Conservation (phyloP, 2,797 vertebrate genomes). For the Hydrophis major region DNA sequence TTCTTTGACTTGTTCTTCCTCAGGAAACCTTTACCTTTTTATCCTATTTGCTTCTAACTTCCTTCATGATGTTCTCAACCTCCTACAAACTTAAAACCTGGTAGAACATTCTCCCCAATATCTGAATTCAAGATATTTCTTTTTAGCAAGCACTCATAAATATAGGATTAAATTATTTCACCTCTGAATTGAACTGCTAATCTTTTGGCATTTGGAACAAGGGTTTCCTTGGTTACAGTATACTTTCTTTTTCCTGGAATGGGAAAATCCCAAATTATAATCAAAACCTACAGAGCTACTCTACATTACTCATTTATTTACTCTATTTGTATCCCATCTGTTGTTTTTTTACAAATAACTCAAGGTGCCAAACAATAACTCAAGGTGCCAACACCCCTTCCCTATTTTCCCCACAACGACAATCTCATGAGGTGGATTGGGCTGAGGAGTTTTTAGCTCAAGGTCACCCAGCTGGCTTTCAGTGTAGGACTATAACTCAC, state of each 20-base stretch:
- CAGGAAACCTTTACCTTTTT: too few species aligned
- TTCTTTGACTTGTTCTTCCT: too few species aligned
- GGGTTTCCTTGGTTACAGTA: neutral
- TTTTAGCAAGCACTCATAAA: neutral
- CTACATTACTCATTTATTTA: neutral
- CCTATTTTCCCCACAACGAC: neutral
- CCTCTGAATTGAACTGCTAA: neutral
- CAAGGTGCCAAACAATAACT: neutral
- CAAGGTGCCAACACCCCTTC: neutral
- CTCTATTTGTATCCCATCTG: neutral
- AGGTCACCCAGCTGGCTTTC: neutral
- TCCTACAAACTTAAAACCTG: neutral
- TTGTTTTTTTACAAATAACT: neutral
- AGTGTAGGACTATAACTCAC: neutral
- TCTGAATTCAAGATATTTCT: neutral
- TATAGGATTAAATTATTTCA: neutral
- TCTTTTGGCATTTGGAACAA: neutral
- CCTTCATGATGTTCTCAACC: neutral
- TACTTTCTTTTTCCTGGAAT: neutral
- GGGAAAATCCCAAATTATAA: neutral
- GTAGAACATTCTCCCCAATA: neutral
- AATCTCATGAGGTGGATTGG: neutral
- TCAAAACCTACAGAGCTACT: neutral
- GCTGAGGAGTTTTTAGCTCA: neutral
- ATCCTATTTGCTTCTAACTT: neutral